Evolutionary conservation across 2,797 vertebrate genomes (phyloP), one percentile per base, ranked within the genome.

Genomic region (Eutrigla gurnardus): DNA sequence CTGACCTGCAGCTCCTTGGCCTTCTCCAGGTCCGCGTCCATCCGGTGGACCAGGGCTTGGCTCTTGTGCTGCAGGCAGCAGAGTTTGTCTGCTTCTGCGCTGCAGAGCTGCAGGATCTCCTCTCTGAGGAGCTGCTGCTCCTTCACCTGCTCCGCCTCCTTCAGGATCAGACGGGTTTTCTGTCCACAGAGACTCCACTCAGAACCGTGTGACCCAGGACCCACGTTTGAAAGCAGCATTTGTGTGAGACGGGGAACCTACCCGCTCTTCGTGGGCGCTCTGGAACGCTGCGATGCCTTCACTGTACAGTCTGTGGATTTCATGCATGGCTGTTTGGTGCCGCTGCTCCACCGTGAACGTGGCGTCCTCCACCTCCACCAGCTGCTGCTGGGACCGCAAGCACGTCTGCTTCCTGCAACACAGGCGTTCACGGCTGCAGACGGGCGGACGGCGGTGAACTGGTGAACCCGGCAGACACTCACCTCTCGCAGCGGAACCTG

Each of bases 401-500:
- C 25, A 3, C 50, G 70, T 35, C 66, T 69, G 66, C 35, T 37
- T 35, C 72, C 90, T 92, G 81, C 6, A 54, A 50, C 4, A 59
- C 14, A 46, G 11, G 45, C 5, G 6, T 15, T 17, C 42, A 43
- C 42, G 47, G 8, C 25, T 18, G 50, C 25, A 25, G 18, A 32
- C 18, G 8, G 18, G 17, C 17, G 18, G 40, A 11, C n/a, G 46
- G 5, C 4, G 40, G 4, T 4, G 8, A 18, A 50, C 25, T 1
- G 25, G 25, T 25, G 49, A n/a, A 49, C 43, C 39, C 17, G 25
- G 25, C 40, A 2, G 1, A 65, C 25, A 25, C 83, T 65, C 7
- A 91, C 91, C 68, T 80, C 11, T 89, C 69, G 0, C 6, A 14
- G 46, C 1, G 6, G 70, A 78, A 50, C 0, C 2, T n/a, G 61